Evolutionary conservation across 2,113 vertebrate genomes (phyloP), one percentile per base, ranked within the genome.

Genomic region (Hippocampus mohnikei): DNA sequence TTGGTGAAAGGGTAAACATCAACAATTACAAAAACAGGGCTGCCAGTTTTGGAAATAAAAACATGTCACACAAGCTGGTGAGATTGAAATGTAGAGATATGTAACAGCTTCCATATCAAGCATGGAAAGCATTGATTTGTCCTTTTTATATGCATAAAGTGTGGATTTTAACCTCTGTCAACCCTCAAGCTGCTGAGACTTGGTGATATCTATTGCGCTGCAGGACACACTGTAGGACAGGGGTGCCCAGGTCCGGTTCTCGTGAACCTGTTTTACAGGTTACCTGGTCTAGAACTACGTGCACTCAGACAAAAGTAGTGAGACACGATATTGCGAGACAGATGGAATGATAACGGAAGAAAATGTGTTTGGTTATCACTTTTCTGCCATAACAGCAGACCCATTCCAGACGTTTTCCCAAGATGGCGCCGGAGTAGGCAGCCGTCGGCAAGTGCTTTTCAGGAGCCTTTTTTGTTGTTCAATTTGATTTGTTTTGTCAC

Each of bases 111-210:
- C 80, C 81, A 84, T 75, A 82, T 86, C 81, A 84, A 82, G 85
- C 86, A 75, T 66, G 67, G 80, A 55, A 84, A 80, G 87, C 81
- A 85, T 87, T 85, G 89, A 87, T 82, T 77, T 81, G 77, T 79
- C 84, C 33, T 88, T 86, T 88, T 87, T 85, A 72, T 44, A 74
- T 63, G 78, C 56, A 73, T 78, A 82, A 85, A 80, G 13, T 74
- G 74, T 73, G 75, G 33, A 81, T 77, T 65, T 80, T 73, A 76
- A 79, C 80, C 73, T 68, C 70, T 72, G 81, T 79, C 84, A 86
- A 65, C 76, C 78, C 81, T 77, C 86, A 84, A 75, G 78, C 72
- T 73, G 72, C 70, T 77, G 79, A 89, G 81, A 80, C 55, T 70
- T 62, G 13, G 71, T 56, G 72, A 89, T 74, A 73, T 81, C 67